Conservation (phyloP, 2,113 vertebrate genomes). For the Phalacrocorax brasilianus region DNA sequence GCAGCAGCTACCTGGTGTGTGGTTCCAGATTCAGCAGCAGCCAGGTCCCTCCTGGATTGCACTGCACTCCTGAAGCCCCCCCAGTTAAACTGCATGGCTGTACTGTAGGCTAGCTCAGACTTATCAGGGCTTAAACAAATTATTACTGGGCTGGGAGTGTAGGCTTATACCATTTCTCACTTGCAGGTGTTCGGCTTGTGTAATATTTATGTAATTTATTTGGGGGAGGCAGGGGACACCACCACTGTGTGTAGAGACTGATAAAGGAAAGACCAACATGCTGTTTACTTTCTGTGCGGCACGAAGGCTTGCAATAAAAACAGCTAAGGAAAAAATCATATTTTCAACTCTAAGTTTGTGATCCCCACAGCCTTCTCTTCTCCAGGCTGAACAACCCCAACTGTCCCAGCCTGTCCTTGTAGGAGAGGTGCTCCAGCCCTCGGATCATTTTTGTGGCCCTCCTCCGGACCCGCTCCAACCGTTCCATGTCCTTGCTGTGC, state of each 20-base stretch:
- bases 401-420: too few species aligned
- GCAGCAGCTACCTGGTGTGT: fast-evolving
- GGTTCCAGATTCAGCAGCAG: neutral
- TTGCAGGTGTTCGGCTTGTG: neutral
- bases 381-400: too few species aligned
- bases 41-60: neutral
- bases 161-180: fast-evolving
- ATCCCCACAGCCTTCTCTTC: too few species aligned
- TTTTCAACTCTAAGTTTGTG: fast-evolving
- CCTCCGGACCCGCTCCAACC: too few species aligned
- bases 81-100: fast-evolving
- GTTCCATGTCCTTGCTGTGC: too few species aligned
- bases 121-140: neutral
- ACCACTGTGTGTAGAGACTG: fast-evolving
- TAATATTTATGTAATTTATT: fast-evolving
- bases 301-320: neutral
- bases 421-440: too few species aligned
- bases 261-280: neutral
- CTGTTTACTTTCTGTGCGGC: fast-evolving
- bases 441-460: too few species aligned
- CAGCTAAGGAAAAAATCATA: neutral
- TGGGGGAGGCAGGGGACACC: fast-evolving
- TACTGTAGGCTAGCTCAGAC: fast-evolving
- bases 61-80: too few species aligned
- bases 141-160: fast-evolving